A percentile compares a stretch with the other conserved stretches of the same genome.
phyloP scores from a whole-genome alignment of 2,797 vertebrate genomes.

The Chaetodon trifasciatus region DNA sequence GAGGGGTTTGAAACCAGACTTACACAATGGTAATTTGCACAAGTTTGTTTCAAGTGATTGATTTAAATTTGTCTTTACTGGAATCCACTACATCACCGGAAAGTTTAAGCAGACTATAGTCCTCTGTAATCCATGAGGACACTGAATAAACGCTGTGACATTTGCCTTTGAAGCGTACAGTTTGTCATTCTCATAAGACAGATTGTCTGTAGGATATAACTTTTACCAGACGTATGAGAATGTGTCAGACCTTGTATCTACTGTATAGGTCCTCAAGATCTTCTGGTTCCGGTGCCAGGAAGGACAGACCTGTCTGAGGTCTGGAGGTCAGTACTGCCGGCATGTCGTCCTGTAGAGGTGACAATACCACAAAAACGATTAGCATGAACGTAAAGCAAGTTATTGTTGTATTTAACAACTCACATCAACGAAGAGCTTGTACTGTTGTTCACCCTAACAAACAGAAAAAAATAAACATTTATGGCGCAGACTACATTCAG shows the following conservation, averaged over 20 bases:
- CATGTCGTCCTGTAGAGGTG: conserved; percentile 87
- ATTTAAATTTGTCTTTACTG: too few species aligned
- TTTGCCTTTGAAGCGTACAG: too few species aligned
- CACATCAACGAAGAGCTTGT: neutral
- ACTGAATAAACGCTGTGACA: neutral
- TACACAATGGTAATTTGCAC: neutral
- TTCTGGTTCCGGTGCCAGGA: conserved; percentile 93
- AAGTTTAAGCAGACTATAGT: neutral
- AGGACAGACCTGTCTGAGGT: conserved; percentile 91
- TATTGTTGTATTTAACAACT: neutral
- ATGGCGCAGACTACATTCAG: neutral
- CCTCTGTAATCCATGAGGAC: neutral
- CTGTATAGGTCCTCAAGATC: conserved; percentile 95
- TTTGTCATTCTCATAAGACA: neutral
- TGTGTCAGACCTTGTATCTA: conserved; percentile 90
- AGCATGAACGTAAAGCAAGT: too few species aligned
- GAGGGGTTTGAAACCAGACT: too few species aligned
- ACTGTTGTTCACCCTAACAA: neutral
- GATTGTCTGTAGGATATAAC: neutral
- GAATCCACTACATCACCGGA: neutral
- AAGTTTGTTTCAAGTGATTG: neutral
- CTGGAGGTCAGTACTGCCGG: conserved; percentile 88
- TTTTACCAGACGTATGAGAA: neutral
- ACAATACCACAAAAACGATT: conserved; percentile 13
- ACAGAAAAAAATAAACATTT: neutral